Conservation (phyloP, 2,113 vertebrate species). For the Sminthopsis crassicaudata region DNA sequence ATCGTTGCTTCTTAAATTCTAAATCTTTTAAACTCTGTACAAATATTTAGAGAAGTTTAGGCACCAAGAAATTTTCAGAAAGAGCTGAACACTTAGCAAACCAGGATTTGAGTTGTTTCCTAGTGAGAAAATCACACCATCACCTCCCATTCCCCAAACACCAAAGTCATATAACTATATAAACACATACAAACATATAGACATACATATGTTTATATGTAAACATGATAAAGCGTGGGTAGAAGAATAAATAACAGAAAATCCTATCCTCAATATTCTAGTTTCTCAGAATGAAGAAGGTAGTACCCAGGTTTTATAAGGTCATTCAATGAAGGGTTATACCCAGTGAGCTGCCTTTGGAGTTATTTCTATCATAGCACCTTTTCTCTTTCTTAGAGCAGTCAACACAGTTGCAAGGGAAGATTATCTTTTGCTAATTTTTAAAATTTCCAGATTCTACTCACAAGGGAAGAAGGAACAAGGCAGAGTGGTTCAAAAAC, state of each 20-base stretch:
- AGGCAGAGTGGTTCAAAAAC: neutral
- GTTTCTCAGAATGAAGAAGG: neutral
- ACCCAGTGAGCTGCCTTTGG: neutral
- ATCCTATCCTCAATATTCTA: neutral
- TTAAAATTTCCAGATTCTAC: neutral
- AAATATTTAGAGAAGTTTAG: constrained; percentile 24
- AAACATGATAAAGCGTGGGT: constrained; percentile 10
- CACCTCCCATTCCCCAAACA: neutral
- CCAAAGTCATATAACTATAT: neutral
- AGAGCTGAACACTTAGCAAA: neutral
- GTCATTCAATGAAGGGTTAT: accelerated
- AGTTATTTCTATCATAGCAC: neutral
- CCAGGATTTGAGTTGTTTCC: neutral
- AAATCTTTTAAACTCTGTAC: neutral
- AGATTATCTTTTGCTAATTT: neutral
- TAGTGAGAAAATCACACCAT: neutral
- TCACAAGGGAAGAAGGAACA: neutral
- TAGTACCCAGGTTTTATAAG: neutral
- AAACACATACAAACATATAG: too few species aligned
- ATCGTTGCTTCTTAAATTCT: neutral
- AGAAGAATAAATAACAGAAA: constrained; percentile 3
- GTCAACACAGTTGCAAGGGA: neutral
- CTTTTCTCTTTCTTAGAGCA: neutral
- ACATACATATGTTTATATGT: neutral
- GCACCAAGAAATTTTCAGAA: constrained; percentile 45